Evolutionary conservation across 2,888 invertebrate genomes (phyloP), one percentile per base, ranked within the genome.

Genomic region (Baccha elongata): DNA sequence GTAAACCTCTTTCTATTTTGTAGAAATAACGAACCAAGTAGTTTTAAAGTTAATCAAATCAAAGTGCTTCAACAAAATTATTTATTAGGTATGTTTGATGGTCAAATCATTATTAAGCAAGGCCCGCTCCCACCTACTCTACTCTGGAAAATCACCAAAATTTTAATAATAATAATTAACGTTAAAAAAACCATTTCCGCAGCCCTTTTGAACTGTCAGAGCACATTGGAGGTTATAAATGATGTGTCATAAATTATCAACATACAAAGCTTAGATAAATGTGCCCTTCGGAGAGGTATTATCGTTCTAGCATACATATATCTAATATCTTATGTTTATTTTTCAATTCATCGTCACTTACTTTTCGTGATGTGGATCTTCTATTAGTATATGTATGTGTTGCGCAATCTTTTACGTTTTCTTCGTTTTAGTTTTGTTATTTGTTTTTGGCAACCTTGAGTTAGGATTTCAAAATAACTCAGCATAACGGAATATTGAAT

Each of bases 401-500:
- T 60, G 26, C 60, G 60, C 44, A 60, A 60, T 44, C 37, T 26
- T 46, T 1, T 32, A 32, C 8, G 29, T 50, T 44, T n/a, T 29
- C 0, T 35, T n/a, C 23, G 2, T 10, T 53, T 46, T n/a, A 15
- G 55, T 69, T 23, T 26, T 40, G 29, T 62, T 72, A 15, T 13
- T 58, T 11, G 15, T 15, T 46, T 42, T 74, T n/a, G 48, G 13
- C 71, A 72, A 55, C 83, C 83, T 83, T 83, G 78, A 68, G 64
- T 62, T 67, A 19, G 37, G 67, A 65, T 71, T 83, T 73, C 52
- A 62, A 79, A 79, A 79, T 62, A 73, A 35, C 35, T 44, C 11
- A 44, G 17, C 42, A 11, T 37, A 32, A 69, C 52, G 29, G 15
- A 52, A 26, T 21, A 72, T 21, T 11, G 8, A 8, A 7, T 23